Percentiles rank a stretch among this genome's conserved stretches.
Conservation (phyloP, 2,888 invertebrate genomes). For the Diarsia dahlii region DNA sequence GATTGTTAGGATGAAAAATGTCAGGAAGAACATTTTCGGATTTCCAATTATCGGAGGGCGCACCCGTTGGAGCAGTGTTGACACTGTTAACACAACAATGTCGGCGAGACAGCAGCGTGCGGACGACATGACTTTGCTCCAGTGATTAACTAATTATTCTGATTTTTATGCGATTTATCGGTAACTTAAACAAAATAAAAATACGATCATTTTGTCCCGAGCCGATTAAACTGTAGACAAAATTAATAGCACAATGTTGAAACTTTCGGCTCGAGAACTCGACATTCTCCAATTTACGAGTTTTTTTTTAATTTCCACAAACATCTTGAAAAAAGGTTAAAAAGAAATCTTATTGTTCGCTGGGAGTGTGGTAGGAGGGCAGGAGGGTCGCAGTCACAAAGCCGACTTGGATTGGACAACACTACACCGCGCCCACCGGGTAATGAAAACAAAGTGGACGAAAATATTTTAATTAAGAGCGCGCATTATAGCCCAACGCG, state of each 20-base stretch:
- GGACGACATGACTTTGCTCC: too few species aligned
- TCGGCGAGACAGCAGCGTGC: too few species aligned
- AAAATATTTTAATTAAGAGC: constrained; percentile 45
- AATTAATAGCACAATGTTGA: background rate
- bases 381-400: constrained; percentile 1
- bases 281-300: constrained; percentile 8
- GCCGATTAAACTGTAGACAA: too few species aligned
- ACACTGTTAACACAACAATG: too few species aligned
- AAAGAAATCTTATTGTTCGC: constrained; percentile 24
- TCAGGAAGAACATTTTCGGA: too few species aligned
- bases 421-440: background rate
- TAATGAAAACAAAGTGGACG: constrained; percentile 55
- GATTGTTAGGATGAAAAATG: too few species aligned
- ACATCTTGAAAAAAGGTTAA: constrained; percentile 29
- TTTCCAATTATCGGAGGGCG: too few species aligned
- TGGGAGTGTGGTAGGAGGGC: background rate
- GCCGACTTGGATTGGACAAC: constrained; percentile 9
- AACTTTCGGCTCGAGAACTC: background rate
- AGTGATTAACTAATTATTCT: background rate
- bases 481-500: too few species aligned
- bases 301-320: constrained; percentile 20
- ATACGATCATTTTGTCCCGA: background rate
- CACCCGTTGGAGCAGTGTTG: too few species aligned
- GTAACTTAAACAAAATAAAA: background rate
- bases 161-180: background rate